Base-by-base conservation (phyloP, 2,888 invertebrate genomes). In the Cryptocheilus praepositus region DNA sequence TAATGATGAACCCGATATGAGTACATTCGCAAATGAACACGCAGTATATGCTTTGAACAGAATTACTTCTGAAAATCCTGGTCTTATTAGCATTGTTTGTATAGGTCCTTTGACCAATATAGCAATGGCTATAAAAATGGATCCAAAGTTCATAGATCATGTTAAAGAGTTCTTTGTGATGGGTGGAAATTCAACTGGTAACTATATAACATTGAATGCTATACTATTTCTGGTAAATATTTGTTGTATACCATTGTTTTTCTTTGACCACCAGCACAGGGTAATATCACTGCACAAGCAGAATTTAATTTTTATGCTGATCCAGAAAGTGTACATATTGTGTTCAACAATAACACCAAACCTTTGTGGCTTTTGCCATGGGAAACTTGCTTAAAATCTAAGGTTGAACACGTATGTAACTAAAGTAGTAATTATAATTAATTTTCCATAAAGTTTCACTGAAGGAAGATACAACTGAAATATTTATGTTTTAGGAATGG, bases 71-170 rank as follows among this genome's bases (percentile, higher is more conserved):
- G 88, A 89, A 64, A 85, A 91, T 86, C 86, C 89, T 89, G 91
- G 92, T 92, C 83, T 81, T 65, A 57, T 51, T 49, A 49, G 49
- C 49, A 82, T 95, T 11, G 89, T 94, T 7, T 91, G 93, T 45
- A 85, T 95, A 22, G 96, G 94, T 0, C 93, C 96, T 0, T 86
- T 96, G 25, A 96, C 96, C 0, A 96, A 96, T 81, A 89, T 95
- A 53, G 96, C 96, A 0, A 82, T 95, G 67, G 93, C 95, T 0
- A 90, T 94, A 2, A 92, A 93, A 80, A 85, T 95, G 80, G 94
- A 94, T 78, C 92, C 93, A 0, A 85, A 91, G 3, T 93, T 96
- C 82, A 86, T 92, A 0, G 81, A 89, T 19, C 90, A 92, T 71
- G 87, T 96, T 0, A 92, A 93, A 70, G 92, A 93, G 52, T 89